A percentile compares a stretch with the other conserved stretches of the same genome.
phyloP scores from a whole-genome alignment of 2,113 vertebrate genomes.

The Grallaria varia region DNA sequence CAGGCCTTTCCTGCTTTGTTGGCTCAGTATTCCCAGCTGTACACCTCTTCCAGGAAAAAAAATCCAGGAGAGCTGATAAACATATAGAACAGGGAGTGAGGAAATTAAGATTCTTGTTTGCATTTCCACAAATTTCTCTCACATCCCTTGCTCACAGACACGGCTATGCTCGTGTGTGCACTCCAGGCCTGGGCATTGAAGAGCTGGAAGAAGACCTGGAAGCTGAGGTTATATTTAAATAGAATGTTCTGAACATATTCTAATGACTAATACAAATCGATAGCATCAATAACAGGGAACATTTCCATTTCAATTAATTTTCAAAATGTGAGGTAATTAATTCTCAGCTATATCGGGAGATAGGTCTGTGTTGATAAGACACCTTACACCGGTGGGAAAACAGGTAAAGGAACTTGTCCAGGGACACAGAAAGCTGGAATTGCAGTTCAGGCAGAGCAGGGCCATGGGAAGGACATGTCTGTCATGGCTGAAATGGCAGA shows the following conservation, averaged over 20 bases:
- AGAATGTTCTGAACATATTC: not conserved
- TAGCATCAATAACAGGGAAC: not conserved
- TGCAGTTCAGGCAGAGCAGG: not conserved
- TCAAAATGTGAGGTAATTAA: not conserved
- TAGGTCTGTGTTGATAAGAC: not conserved
- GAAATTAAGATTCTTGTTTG: not conserved
- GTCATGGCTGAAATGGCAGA: conserved; percentile 66
- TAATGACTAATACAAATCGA: not conserved
- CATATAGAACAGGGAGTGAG: not conserved
- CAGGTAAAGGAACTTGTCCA: not conserved
- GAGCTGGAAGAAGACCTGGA: conserved; percentile 77
- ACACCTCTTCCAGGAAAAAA: not conserved
- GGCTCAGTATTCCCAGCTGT: not conserved
- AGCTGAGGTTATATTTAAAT: conserved; percentile 34
- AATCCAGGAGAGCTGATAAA: not conserved
- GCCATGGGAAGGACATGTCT: conserved; percentile 65
- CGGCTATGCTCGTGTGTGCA: not conserved
- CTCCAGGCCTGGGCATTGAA: conserved; percentile 58
- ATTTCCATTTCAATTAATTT: not conserved
- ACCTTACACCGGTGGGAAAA: not conserved
- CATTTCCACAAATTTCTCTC: not conserved
- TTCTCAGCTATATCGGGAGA: not conserved
- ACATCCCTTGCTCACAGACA: not conserved
- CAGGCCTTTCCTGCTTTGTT: not conserved
- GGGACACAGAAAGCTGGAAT: not conserved